Evolutionary conservation across 2,888 invertebrate genomes (phyloP), one percentile per base, ranked within the genome.

Genomic region (Mythimna ferrago): DNA sequence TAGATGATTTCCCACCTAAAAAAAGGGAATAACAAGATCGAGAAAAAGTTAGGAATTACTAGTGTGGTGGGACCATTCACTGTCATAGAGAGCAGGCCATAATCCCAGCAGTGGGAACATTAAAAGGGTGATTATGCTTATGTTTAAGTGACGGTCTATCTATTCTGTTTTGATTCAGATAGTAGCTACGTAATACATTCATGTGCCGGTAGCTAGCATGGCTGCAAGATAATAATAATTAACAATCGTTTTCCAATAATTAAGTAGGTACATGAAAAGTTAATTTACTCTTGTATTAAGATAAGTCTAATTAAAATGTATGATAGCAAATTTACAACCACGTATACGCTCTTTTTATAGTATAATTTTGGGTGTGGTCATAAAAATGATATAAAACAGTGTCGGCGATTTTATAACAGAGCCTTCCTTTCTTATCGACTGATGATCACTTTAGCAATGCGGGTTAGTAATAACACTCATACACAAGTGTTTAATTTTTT

Each of bases 361-460:
- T 54, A 67, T 80, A 62, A 75, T 86, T 89, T 80, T 78, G 83
- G 85, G 80, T 77, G 76, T 70, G 85, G 77, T 74, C 78, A 79
- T 78, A 86, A 87, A 87, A 83, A 78, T 80, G 70, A 80, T 81
- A 86, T 86, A 86, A 85, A 89, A 87, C 84, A 82, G 76, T 87
- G 89, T 87, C 87, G 86, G 88, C 87, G 80, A 88, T 88, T 77
- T 89, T 89, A 90, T 89, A 88, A 89, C 85, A 88, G 84, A 84
- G 77, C 73, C 71, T 82, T 75, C 73, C 79, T 87, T 81, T 73
- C 76, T 86, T 88, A 91, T 92, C 91, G 78, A 73, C 73, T 83
- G 80, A 86, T 85, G 86, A 91, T 91, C 89, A 85, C 85, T 85
- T 85, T 85, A 80, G 85, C 80, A 86, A 87, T 82, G 83, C 76